Base-by-base conservation (phyloP, 2,797 vertebrate species). In the Chaetodon trifasciatus region DNA sequence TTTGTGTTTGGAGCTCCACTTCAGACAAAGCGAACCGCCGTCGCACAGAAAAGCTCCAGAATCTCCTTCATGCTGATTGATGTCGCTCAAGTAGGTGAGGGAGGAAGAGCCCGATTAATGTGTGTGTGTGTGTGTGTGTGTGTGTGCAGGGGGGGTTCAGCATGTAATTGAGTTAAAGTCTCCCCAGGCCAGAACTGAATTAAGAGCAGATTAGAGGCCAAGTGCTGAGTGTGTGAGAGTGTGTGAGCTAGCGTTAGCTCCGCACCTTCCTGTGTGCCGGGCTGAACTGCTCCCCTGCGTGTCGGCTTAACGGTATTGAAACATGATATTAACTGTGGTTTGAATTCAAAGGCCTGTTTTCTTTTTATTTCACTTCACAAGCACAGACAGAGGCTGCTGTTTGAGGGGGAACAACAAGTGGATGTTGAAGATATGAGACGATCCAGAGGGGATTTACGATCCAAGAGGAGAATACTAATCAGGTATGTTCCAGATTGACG, bases 101-200 rank as follows among this genome's bases (percentile, higher is more conserved):
- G 83, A 89, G 84, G 84, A 89, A 89, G 73, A 88, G 78, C 76
- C 85, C 87, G 82, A 88, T 86, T 86, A 82, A 62, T 69, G 63
- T 74, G 70, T 65, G 82, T 75, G 76, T 62, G 46, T 70, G 67
- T 76, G 62, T 58, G 82, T 58, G 74, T 16, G 70, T 68, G 84
- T 55, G 69, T n/a, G 69, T 7, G 13, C 2, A 28, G 28, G 17
- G 24, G 28, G 69, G 69, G 37, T 60, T 64, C 35, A 40, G 69
- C 44, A 57, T 74, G 78, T 92, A 90, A 91, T 83, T 87, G 84
- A 89, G 87, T 90, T 90, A 87, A 89, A 78, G 79, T 83, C 81
- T 90, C 84, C 81, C 70, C 23, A 65, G 86, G 71, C 63, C 76
- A 74, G 78, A 86, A 87, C 69, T 89, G 78, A 89, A 89, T 91